Conservation (phyloP, 2,888 invertebrate genomes). For the Tinea semifulvella region DNA sequence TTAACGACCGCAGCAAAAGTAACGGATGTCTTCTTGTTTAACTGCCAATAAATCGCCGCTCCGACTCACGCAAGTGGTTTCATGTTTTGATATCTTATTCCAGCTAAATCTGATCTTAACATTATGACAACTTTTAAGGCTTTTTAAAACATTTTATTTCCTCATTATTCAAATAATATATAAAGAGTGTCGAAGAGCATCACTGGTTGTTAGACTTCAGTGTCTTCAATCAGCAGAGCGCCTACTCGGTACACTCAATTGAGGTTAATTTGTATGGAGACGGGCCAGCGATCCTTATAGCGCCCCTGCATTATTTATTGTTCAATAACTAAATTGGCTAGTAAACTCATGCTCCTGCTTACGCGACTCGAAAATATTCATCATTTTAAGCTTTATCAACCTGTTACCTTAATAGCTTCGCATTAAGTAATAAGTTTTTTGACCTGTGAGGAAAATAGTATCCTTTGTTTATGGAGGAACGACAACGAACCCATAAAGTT, state of each 20-base stretch:
- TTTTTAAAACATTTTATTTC: background rate
- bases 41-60: conserved; percentile 8
- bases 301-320: conserved; percentile 58
- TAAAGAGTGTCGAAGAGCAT: conserved; percentile 31
- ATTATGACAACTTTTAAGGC: background rate
- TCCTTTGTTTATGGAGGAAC: conserved; percentile 39
- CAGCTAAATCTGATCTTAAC: background rate
- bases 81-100: conserved; percentile 1
- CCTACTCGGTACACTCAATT: conserved; percentile 60
- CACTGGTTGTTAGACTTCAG: conserved; percentile 35
- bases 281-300: conserved; percentile 54
- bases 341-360: conserved; percentile 28
- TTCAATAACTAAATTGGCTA: conserved; percentile 55
- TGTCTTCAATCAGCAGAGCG: conserved; percentile 62
- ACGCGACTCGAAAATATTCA: no score
- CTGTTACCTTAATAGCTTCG: conserved; percentile 4
- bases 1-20: background rate
- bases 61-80: background rate
- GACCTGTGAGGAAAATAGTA: conserved; percentile 35
- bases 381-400: conserved; percentile 17
- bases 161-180: conserved; percentile 38
- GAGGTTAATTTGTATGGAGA: conserved; percentile 63
- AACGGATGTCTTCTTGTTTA: conserved; percentile 12
- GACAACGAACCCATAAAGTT: conserved; percentile 62
- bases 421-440: conserved; percentile 8